Percentiles rank a stretch among this genome's conserved stretches.
Evolutionary conservation across 2,888 invertebrate species (phyloP).

Genomic region (Trichopria drosophilae): DNA sequence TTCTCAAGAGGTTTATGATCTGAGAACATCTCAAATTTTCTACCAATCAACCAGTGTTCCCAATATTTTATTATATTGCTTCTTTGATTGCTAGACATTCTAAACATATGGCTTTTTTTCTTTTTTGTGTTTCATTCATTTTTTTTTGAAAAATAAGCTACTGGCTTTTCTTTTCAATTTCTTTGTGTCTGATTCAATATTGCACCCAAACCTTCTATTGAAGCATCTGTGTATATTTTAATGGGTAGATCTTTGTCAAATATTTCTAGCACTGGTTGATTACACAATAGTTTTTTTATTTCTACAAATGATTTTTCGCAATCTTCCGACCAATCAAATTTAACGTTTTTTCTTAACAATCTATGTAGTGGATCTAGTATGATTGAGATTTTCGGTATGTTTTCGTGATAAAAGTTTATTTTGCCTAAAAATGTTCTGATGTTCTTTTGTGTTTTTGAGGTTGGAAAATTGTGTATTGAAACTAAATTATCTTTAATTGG

Average conservation of each 20-base stretch:
- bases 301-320: slow-evolving; percentile 33
- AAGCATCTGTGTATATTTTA: slow-evolving; percentile 41
- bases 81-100: slow-evolving; percentile 40
- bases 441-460: background rate
- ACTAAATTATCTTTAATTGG: slow-evolving; percentile 34
- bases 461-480: slow-evolving; percentile 26
- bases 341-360: slow-evolving; percentile 31
- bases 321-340: slow-evolving; percentile 34
- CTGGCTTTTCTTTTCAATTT: slow-evolving; percentile 30
- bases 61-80: slow-evolving; percentile 39
- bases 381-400: slow-evolving; percentile 18
- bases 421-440: no score
- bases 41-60: slow-evolving; percentile 34
- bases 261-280: slow-evolving; percentile 39
- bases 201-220: slow-evolving; percentile 37
- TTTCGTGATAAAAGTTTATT: slow-evolving; percentile 26
- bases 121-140: slow-evolving; percentile 28
- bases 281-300: slow-evolving; percentile 38
- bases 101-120: slow-evolving; percentile 33
- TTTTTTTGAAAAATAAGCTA: slow-evolving; percentile 35
- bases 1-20: slow-evolving; percentile 7
- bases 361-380: slow-evolving; percentile 20
- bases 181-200: slow-evolving; percentile 37
- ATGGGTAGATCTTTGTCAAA: slow-evolving; percentile 39
- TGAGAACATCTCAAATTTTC: background rate